Evolutionary conservation across 2,113 vertebrate genomes (phyloP).

Genomic region (Upupa epops): DNA sequence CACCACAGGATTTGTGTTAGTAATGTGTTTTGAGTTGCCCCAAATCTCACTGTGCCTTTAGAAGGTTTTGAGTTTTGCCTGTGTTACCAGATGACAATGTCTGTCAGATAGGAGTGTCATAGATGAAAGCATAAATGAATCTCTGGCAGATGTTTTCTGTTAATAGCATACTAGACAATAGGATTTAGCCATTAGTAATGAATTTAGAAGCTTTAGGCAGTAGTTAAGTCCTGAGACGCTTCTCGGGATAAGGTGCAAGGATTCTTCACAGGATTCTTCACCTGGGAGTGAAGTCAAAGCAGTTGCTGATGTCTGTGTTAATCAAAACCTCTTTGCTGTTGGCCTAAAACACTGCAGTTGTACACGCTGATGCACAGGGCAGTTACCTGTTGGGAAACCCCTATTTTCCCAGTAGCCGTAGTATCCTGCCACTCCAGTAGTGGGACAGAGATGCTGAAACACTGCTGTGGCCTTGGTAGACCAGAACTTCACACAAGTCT

Average conservation of each 20-base stretch:
- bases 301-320: neutral
- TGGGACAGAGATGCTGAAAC: accelerated
- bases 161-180: neutral
- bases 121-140: neutral
- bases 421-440: neutral
- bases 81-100: neutral
- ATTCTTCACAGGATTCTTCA: too few species aligned
- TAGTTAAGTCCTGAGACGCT: neutral
- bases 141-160: neutral
- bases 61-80: neutral
- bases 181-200: neutral
- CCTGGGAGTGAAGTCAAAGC: neutral
- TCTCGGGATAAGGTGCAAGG: neutral
- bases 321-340: neutral
- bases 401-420: too few species aligned
- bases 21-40: neutral
- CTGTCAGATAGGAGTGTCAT: neutral
- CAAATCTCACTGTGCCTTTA: neutral
- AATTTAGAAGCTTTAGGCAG: neutral
- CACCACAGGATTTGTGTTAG: neutral
- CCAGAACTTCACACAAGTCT: neutral
- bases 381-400: neutral
- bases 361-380: neutral
- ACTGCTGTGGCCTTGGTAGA: neutral
- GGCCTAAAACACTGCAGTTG: neutral